These are phyloP conservation scores for Meteorus colon DNA, from an alignment of 2,888 invertebrate species.

Conservation along the genomic window DNA sequence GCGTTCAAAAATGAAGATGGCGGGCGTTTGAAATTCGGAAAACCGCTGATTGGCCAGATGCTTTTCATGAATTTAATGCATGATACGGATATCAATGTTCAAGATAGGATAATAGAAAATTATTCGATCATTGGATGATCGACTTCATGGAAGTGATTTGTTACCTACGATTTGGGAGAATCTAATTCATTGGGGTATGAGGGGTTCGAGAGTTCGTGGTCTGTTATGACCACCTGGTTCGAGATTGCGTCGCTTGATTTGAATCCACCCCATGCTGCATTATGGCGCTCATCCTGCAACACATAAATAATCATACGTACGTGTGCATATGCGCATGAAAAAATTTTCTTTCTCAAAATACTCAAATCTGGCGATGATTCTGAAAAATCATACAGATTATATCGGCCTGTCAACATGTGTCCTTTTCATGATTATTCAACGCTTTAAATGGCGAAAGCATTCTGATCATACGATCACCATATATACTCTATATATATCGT, in stretches of 20 bases:
- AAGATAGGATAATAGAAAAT: constrained; percentile 47
- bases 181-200: constrained; percentile 74
- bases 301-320: not conserved
- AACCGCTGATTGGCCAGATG: constrained; percentile 70
- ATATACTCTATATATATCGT: too few species aligned
- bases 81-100: constrained; percentile 36
- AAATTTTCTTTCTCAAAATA: not conserved
- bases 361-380: too few species aligned
- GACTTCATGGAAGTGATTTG: constrained; percentile 41
- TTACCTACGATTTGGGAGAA: constrained; percentile 52
- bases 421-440: too few species aligned
- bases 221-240: constrained; percentile 64
- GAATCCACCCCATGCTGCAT: constrained; percentile 50
- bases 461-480: too few species aligned
- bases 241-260: constrained; percentile 68
- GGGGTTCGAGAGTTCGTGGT: constrained; percentile 81
- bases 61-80: constrained; percentile 17
- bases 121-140: constrained; percentile 40
- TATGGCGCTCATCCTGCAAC: constrained; percentile 45
- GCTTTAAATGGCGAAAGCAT: too few species aligned
- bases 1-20: constrained; percentile 90
- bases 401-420: too few species aligned
- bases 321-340: not conserved
- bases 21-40: constrained; percentile 79
- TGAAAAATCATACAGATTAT: too few species aligned